Evolutionary conservation across 2,113 vertebrate genomes (phyloP), one percentile per base, ranked within the genome.

Genomic region (Labeo rohita): DNA sequence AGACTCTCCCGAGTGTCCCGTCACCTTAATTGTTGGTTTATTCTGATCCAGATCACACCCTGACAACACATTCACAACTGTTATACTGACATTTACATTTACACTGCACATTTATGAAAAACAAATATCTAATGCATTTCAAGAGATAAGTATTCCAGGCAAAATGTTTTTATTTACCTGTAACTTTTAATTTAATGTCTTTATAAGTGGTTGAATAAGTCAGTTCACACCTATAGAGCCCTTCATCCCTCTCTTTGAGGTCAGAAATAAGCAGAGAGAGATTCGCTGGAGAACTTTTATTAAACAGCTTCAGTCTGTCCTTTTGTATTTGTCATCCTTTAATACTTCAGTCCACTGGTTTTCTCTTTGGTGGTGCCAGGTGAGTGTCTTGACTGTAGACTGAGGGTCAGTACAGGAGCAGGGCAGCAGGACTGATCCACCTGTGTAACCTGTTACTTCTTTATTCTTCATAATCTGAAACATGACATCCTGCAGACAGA

Each of bases 221-320:
- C n/a, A n/a, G n/a, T n/a, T n/a, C 54, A 21, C 16, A 88, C n/a
- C 28, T 88, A 80, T 85, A 88, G 0, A 0, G 0, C 65, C 77
- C n/a, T 34, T 47, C 9, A 77, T 88, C 78, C 8, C 34, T 1
- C 74, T 34, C 21, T 85, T 70, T 88, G 54, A 85, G 72, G 70
- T 85, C 61, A 82, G 87, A 80, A 56, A 88, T 61, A 59, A 88
- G 23, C n/a, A 85, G 87, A 85, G 84, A 85, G 23, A 85, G 79
- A 78, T 85, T 85, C 6, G 6, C 11, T 21, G 87, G 52, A 28
- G 23, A 72, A 9, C 0, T 63, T 1, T 83, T 4, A 73, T 85
- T 73, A 83, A 85, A 88, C 73, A 18, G 23, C 9, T 61, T 50
- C 75, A 72, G 10, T 85, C 84, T 88, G 73, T 12, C 43, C 13